Base-by-base conservation (phyloP, 2,888 invertebrate genomes). In the Brachyptera putata region DNA sequence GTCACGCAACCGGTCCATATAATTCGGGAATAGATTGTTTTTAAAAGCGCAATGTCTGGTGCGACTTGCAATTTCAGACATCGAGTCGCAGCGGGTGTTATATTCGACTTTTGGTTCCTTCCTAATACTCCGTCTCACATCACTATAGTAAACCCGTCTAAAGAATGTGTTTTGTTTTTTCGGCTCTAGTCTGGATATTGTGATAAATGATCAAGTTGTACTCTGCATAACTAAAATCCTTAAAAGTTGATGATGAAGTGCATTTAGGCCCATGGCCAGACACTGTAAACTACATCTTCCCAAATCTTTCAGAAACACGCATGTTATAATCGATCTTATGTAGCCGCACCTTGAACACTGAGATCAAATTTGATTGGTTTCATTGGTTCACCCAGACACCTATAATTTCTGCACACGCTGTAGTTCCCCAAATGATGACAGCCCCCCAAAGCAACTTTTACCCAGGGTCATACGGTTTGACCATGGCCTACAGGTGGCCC, bases 221-320 rank as follows among this genome's bases (percentile, higher is more conserved):
- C 21, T 53, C 21, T 3, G 53, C 34, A 53, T 53, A 53, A 30
- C 21, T 36, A 18, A 53, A 53, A n/a, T 21, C 53, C 21, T 22
- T 34, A 53, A 53, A 53, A 53, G 18, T 22, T 53, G 36, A 18
- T 53, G 53, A 53, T 53, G 34, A 34, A 53, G 53, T 36, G 49
- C 26, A 50, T 24, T 25, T n/a, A 22, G 24, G 26, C 50, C 53
- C 53, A 53, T 53, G 53, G 34, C 34, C 53, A 53, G 34, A 36
- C 53, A 4, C 3, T n/a, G n/a, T n/a, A n/a, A 16, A 16, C 39
- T 37, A 4, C 13, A 13, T 37, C 39, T 43, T 43, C 43, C 21
- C 16, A 16, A 43, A 43, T 43, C 43, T 43, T 43, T 37, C 14
- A 21, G 16, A 3, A 14, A 18, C 43, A 43, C 43, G 43, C 43